These are phyloP conservation scores for Agonopterix heracliana DNA, from an alignment of 2,888 invertebrate genomes.

Conservation along the genomic window DNA sequence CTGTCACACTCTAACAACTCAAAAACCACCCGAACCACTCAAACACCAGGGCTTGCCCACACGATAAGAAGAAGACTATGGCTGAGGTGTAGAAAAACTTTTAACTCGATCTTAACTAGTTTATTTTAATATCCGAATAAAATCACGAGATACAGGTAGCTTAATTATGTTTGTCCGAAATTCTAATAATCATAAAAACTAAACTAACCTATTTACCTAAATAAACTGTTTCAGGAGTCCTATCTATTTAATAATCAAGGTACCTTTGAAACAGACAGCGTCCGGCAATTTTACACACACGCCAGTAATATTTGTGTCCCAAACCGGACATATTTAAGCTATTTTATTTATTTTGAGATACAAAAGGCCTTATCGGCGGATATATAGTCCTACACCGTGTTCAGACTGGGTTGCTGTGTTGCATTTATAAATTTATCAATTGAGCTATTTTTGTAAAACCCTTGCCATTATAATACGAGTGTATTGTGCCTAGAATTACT, in stretches of 20 bases:
- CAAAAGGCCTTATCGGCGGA: constrained; percentile 70
- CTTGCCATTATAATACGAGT: no score
- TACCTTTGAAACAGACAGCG: constrained; percentile 11
- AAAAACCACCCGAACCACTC: no score
- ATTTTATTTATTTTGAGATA: constrained; percentile 74
- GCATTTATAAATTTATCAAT: neutral
- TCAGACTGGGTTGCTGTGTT: constrained; percentile 26
- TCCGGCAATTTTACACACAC: constrained; percentile 22
- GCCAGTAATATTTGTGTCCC: constrained; percentile 45
- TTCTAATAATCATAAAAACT: no score
- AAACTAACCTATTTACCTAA: no score
- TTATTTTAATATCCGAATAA: no score
- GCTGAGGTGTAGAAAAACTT: no score
- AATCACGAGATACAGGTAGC: no score
- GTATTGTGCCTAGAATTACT: neutral
- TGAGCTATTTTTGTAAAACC: neutral
- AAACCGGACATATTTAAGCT: constrained; percentile 67
- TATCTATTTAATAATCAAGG: neutral
- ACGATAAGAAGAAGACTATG: no score
- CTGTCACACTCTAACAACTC: no score
- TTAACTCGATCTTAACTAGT: no score
- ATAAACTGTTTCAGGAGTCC: neutral
- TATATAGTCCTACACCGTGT: constrained; percentile 44
- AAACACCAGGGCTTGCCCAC: no score
- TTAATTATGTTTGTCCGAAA: no score